Percentiles rank a stretch among this genome's conserved stretches.
Conservation (phyloP, 2,888 invertebrate species). For the Blera fallax region DNA sequence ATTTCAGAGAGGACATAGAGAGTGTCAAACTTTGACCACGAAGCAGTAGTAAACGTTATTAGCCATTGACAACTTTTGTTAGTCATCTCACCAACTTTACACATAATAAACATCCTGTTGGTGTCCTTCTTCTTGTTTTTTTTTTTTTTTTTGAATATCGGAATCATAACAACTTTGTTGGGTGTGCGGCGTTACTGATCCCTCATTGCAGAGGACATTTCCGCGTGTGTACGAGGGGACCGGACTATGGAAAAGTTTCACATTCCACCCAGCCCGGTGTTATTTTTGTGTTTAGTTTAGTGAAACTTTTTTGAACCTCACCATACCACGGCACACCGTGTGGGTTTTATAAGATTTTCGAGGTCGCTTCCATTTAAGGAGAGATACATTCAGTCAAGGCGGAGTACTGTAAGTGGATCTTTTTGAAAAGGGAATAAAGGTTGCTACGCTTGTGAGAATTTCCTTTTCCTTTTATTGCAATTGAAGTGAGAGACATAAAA, state of each 20-base stretch:
- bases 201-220: conserved; percentile 1
- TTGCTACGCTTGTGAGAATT: background rate
- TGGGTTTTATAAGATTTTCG: background rate
- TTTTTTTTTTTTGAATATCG: background rate
- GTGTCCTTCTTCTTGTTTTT: background rate
- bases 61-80: conserved; percentile 42
- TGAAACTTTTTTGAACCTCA: background rate
- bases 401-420: background rate
- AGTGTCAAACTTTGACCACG: conserved; percentile 12
- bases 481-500: background rate
- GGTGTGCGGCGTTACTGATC: background rate
- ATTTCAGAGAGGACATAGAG: background rate
- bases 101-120: conserved; percentile 46
- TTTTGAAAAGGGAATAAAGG: background rate
- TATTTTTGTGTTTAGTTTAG: background rate
- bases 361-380: background rate
- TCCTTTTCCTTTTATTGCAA: conserved; percentile 10
- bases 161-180: conserved; percentile 11
- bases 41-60: conserved; percentile 49
- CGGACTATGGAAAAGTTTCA: background rate
- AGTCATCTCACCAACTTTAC: conserved; percentile 39
- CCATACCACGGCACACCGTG: background rate
- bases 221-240: background rate
- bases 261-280: background rate
- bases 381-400: background rate